These are phyloP conservation scores for Andrena fulva DNA, from an alignment of 2,888 invertebrate genomes.

Conservation along the genomic window DNA sequence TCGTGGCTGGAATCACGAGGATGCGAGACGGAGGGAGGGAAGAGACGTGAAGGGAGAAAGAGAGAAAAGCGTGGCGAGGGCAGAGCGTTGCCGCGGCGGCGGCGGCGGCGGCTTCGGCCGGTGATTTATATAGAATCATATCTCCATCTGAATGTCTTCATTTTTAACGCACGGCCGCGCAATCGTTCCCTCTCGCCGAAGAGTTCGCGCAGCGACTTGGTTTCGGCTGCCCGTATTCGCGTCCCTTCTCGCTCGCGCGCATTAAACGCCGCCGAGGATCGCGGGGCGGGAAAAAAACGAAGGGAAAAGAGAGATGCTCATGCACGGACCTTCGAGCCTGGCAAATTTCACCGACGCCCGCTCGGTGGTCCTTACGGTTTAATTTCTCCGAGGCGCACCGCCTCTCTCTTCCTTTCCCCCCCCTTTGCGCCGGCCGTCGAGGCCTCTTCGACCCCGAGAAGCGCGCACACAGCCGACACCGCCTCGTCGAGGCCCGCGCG, in stretches of 20 bases:
- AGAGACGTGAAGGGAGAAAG: slow-evolving; percentile 12
- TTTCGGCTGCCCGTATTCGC: slow-evolving; percentile 57
- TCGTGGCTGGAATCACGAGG: slow-evolving; percentile 63
- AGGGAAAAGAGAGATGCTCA: slow-evolving; percentile 34
- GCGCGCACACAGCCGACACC: neutral
- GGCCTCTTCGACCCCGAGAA: neutral
- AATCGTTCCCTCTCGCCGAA: slow-evolving; percentile 58
- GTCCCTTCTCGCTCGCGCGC: slow-evolving; percentile 28
- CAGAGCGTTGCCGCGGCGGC: slow-evolving; percentile 65
- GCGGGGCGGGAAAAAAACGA: slow-evolving; percentile 9
- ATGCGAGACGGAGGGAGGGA: slow-evolving; percentile 26
- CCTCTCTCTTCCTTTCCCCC: slow-evolving; percentile 6
- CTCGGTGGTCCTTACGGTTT: slow-evolving; percentile 67
- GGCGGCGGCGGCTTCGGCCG: slow-evolving; percentile 68
- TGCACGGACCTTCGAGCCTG: slow-evolving; percentile 40
- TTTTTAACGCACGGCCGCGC: slow-evolving; percentile 80
- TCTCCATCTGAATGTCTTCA: slow-evolving; percentile 84
- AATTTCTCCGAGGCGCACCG: slow-evolving; percentile 50
- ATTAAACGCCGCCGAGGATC: neutral
- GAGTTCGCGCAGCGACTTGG: slow-evolving; percentile 52
- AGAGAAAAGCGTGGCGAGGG: slow-evolving; percentile 55
- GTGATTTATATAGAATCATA: slow-evolving; percentile 84
- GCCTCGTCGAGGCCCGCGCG: slow-evolving; percentile 17
- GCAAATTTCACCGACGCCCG: slow-evolving; percentile 57
- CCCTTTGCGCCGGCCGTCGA: neutral